Percentiles rank a stretch among this genome's conserved stretches.
These are phyloP conservation scores for Thysanoteuthis rhombus DNA, from an alignment of 2,888 invertebrate genomes.

Conservation along the genomic window DNA sequence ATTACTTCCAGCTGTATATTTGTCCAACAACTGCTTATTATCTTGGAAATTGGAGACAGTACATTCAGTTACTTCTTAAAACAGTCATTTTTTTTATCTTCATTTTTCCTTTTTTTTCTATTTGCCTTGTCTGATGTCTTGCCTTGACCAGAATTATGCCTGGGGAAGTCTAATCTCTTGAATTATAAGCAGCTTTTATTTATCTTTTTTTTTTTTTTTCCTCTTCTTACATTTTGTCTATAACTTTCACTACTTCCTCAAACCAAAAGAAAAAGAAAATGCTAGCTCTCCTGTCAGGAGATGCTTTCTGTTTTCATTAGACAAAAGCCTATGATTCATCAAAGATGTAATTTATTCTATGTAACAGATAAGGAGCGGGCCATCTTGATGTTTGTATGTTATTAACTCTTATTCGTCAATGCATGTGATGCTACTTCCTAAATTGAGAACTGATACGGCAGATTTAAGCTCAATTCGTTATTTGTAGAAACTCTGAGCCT, in stretches of 20 bases:
- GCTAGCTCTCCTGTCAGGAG: not conserved
- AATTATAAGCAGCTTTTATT: not conserved
- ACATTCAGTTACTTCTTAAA: not conserved
- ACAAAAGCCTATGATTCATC: conserved; percentile 1
- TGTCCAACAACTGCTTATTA: not conserved
- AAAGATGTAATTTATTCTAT: not conserved
- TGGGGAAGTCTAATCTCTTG: not conserved
- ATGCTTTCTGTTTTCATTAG: not conserved
- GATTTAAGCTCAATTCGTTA: too few species aligned
- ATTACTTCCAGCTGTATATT: not conserved
- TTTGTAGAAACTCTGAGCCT: too few species aligned
- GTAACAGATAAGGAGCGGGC: not conserved
- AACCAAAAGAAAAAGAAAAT: too few species aligned
- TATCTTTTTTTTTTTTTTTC: too few species aligned
- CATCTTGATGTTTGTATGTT: not conserved
- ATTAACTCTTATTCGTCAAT: not conserved
- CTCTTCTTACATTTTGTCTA: not conserved
- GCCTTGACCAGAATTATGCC: not conserved
- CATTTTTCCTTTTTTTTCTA: too few species aligned
- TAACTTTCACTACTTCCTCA: not conserved
- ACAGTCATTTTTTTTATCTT: not conserved
- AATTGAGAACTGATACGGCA: too few species aligned
- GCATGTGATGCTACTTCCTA: not conserved
- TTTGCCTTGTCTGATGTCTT: not conserved
- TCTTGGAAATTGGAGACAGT: not conserved